Evolutionary conservation across 2,797 vertebrate genomes (phyloP), one percentile per base, ranked within the genome.

Genomic region (Carduelis carduelis): DNA sequence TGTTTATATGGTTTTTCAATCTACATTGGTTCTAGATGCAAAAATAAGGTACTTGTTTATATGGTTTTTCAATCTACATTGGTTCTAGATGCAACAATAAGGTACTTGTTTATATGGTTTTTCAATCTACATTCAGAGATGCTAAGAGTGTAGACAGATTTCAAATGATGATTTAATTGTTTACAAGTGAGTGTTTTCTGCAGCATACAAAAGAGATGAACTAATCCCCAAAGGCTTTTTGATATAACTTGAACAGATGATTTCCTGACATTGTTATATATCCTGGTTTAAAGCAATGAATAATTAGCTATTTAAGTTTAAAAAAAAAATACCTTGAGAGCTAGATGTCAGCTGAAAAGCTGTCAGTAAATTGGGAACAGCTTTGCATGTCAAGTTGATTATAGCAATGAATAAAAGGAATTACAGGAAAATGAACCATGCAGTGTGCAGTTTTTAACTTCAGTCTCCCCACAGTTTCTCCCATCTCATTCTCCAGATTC

Each of bases 291-390:
- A 90, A 95, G 95, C 93, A 2, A 96, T 89, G 88, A 85, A 94
- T 95, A 97, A 97, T 97, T 97, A 94, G 95, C 95, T 97, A 50
- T 97, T 97, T 95, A 91, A 95, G 97, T 97, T 93, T 4, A 1
- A 37, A 97, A 97, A 81, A 91, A 94, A 92, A 97, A 97, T 94
- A 97, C 96, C 95, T 96, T 96, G 91, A 96, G 97, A 97, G 95
- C 96, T 93, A 77, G 96, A 94, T 97, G 96, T 97, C 96, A 96
- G 71, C 92, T 96, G 95, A 94, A 97, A 96, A 96, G 90, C 97
- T 96, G 93, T 97, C 84, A 87, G 97, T 97, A 97, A 97, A 97
- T 96, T 97, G 96, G 95, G 95, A 98, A 94, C 96, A 97, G 96
- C 95, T 96, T 97, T 96, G 90, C 88, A 37, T 93, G 97, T 95